Conservation (phyloP, 2,888 invertebrate species). For the Ophion obscuratus region DNA sequence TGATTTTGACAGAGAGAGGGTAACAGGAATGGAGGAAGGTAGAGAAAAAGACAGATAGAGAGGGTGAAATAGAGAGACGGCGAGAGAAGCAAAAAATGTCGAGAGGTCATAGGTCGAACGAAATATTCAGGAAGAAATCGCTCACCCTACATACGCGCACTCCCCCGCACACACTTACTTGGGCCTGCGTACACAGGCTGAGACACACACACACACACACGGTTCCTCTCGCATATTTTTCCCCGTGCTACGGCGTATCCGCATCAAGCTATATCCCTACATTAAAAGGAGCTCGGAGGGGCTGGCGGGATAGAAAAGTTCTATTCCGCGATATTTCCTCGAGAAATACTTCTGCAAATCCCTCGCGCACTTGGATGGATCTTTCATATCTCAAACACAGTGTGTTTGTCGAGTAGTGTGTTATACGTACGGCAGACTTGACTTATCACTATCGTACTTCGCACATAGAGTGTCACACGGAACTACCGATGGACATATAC, state of each 20-base stretch:
- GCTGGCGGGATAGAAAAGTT: conserved; percentile 2
- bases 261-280: conserved; percentile 1
- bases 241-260: neutral
- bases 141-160: conserved; percentile 17
- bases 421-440: neutral
- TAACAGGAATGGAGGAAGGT: neutral
- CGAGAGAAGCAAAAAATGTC: conserved; percentile 10
- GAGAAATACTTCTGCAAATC: neutral
- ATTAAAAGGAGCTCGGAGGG: conserved; percentile 6
- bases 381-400: neutral
- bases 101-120: conserved; percentile 54
- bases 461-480: neutral
- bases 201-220: neutral
- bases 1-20: conserved; percentile 42
- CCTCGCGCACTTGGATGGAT: neutral
- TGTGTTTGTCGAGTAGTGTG: neutral
- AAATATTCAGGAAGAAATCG: conserved; percentile 49
- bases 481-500: neutral
- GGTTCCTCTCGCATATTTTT: conserved; percentile 8
- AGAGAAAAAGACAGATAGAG: neutral
- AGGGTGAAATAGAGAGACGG: conserved; percentile 2
- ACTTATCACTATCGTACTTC: neutral
- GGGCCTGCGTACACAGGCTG: neutral
- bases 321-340: conserved; percentile 14
- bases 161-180: neutral